A percentile compares a stretch with the other conserved stretches of the same genome.
Conservation (phyloP, 2,888 invertebrate genomes). For the Xestia c-nigrum region DNA sequence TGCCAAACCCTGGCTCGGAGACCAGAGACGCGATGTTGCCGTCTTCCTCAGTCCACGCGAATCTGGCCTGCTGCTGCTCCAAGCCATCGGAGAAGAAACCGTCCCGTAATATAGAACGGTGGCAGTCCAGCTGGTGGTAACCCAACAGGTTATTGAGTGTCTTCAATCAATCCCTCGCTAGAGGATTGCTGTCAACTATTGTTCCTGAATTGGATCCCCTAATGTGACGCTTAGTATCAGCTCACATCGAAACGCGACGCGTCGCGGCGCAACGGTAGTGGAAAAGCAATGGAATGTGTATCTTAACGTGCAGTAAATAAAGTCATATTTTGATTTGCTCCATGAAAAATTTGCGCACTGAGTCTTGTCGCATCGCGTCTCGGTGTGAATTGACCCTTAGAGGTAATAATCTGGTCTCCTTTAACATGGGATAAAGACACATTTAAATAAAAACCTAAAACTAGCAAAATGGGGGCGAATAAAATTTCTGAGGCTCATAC, state of each 20-base stretch:
- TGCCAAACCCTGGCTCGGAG: constrained; percentile 86
- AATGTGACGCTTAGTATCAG: no score
- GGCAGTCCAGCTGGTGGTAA: constrained; percentile 75
- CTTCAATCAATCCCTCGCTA: not conserved
- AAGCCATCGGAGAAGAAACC: constrained; percentile 82
- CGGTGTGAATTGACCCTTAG: no score
- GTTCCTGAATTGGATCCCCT: no score
- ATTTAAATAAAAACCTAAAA: not conserved
- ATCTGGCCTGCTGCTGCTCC: constrained; percentile 82
- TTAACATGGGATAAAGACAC: not conserved
- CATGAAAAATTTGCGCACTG: no score
- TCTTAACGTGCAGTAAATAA: no score
- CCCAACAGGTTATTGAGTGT: not conserved
- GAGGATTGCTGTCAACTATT: not conserved
- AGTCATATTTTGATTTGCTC: no score
- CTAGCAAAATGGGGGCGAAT: no score
- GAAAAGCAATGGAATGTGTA: no score
- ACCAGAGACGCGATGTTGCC: constrained; percentile 86
- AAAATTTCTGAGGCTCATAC: not conserved
- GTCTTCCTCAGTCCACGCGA: constrained; percentile 88
- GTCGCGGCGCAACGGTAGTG: no score
- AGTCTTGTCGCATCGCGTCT: no score
- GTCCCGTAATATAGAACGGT: constrained; percentile 81
- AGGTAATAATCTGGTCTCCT: no score
- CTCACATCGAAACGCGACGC: no score